Evolutionary conservation across 2,888 invertebrate genomes (phyloP), one percentile per base, ranked within the genome.

Genomic region (Eudemis profundana): DNA sequence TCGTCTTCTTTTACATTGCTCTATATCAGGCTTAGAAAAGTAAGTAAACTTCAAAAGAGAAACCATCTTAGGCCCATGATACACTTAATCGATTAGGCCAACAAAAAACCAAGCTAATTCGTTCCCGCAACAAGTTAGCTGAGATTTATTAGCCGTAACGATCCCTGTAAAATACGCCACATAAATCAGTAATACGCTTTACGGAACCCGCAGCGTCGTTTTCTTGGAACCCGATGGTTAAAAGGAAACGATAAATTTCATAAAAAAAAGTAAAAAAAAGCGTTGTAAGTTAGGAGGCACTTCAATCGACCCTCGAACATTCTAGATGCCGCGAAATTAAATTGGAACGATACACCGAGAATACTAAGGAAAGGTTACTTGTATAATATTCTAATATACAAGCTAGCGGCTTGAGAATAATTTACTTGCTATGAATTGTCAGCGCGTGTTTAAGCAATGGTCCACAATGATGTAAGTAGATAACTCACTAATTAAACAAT

Each of bases 131-230:
- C 86, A 87, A 87, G 87, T 87, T 85, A 86, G 84, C 79, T 68
- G 75, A 83, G 86, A 88, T 88, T 87, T 87, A 88, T 86, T 82
- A 81, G 77, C 79, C 83, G 82, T 84, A 84, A 86, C 86, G 84
- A 83, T 82, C 78, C 81, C 79, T 81, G 82, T 84, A 81, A 85
- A 84, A 84, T 81, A 79, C 78, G 78, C 67, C 74, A 77, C 82
- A 86, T 86, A 88, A 87, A 87, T 87, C 86, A 85, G 70, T 63
- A 66, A 70, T 75, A 80, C 81, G 79, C 76, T 78, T 75, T 73
- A 75, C 76, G 73, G 72, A 78, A 74, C 78, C 68, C 72, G 66
- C 67, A 68, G 72, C 63, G 59, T 63, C 67, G 66, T 66, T 60
- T 65, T 65, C 56, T 59, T 49, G 47, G 38, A 54, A 42, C 67